Evolutionary conservation across 1,140 invertebrate species (phyloP).

Genomic region (Drosophila cardini): DNA sequence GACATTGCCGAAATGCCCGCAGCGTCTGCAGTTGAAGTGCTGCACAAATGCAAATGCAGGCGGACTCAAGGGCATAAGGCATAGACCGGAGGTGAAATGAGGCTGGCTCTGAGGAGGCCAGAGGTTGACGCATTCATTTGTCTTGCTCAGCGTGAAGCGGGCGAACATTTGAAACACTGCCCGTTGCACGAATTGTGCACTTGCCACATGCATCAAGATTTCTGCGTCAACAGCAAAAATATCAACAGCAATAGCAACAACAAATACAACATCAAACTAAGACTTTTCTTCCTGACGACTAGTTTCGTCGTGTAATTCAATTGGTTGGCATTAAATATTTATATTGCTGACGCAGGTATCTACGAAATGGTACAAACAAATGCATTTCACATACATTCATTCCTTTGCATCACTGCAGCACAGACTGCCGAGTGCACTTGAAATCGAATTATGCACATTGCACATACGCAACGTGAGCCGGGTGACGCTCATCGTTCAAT

Average conservation of each 20-base stretch:
- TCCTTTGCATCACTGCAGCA: too few species aligned
- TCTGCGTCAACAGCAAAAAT: conserved; percentile 33
- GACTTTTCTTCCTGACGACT: conserved; percentile 1
- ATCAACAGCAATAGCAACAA: conserved; percentile 22
- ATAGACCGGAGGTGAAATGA: conserved; percentile 12
- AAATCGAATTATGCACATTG: conserved; percentile 77
- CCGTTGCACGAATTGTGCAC: conserved; percentile 55
- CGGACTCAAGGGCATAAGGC: conserved; percentile 56
- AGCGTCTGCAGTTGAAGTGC: conserved; percentile 66
- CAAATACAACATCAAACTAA: conserved; percentile 7
- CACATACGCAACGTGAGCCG: conserved; percentile 55
- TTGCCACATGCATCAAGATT: conserved; percentile 56
- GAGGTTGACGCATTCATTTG: conserved; percentile 62
- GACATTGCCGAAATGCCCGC: conserved; percentile 48
- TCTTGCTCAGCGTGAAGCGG: conserved; percentile 62
- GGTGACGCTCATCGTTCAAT: conserved; percentile 22
- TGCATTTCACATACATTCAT: conserved; percentile 26
- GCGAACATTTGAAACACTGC: conserved; percentile 32
- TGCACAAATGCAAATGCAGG: conserved; percentile 67
- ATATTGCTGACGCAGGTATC: conserved; percentile 66
- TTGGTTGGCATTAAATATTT: conserved; percentile 77
- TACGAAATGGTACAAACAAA: conserved; percentile 18
- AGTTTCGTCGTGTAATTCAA: conserved; percentile 66
- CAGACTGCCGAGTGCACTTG: conserved; percentile 24
- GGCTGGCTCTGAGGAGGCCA: not conserved